These are phyloP conservation scores for Anodontia alba DNA, from an alignment of 2,888 invertebrate species.

Conservation along the genomic window DNA sequence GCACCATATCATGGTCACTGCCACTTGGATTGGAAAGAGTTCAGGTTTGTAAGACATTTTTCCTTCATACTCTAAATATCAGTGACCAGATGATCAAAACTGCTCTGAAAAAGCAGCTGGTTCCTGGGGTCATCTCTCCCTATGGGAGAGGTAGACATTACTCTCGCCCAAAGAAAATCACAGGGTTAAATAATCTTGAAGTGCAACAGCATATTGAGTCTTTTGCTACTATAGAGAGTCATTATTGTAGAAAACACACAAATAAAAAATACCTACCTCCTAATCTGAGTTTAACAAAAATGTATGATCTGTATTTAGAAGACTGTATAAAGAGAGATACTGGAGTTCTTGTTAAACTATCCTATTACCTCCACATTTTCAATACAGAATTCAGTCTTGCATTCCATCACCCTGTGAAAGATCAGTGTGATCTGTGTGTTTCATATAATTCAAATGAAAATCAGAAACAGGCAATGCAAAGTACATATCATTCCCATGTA, in stretches of 20 bases:
- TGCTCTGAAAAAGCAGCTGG: background rate
- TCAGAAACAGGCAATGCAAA: background rate
- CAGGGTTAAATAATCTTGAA: background rate
- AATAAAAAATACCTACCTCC: conserved; percentile 25
- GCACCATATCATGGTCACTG: too few relatives aligned
- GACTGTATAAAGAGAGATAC: conserved; percentile 23
- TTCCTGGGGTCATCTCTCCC: background rate
- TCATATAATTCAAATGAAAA: background rate
- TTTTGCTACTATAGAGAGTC: conserved; percentile 42
- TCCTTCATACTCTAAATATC: too few relatives aligned
- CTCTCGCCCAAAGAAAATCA: background rate
- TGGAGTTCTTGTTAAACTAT: conserved; percentile 20
- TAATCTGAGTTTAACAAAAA: conserved; percentile 19
- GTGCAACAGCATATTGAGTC: conserved; percentile 30
- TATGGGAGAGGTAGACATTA: conserved; percentile 24
- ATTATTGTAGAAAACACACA: conserved; percentile 36
- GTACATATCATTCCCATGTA: background rate
- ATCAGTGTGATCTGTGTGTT: conserved; percentile 20
- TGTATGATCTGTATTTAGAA: conserved; percentile 32
- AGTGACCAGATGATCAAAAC: conserved; percentile 13
- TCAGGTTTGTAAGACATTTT: too few relatives aligned
- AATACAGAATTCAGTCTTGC: conserved; percentile 44
- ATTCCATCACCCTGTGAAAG: conserved; percentile 27
- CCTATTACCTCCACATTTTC: conserved; percentile 48
- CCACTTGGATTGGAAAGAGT: too few relatives aligned